These are phyloP conservation scores for Brachypteracias leptosomus DNA, from an alignment of 2,113 vertebrate species.

Conservation along the genomic window DNA sequence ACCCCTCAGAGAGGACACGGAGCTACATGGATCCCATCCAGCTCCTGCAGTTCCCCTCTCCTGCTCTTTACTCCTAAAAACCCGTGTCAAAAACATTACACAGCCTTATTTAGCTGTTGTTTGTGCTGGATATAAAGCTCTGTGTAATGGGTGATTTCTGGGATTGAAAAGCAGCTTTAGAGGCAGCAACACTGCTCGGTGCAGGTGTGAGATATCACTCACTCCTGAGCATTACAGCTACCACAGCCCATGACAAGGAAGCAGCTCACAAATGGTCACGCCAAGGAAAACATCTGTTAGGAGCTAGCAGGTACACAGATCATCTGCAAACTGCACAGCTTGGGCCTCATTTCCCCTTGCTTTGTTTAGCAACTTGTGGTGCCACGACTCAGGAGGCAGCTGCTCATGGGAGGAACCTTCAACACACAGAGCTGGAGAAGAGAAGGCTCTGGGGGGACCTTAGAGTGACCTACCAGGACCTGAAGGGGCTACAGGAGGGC, in stretches of 20 bases:
- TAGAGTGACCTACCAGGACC: too few species aligned
- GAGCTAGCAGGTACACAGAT: constrained; percentile 43
- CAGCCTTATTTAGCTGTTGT: neutral
- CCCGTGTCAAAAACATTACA: neutral
- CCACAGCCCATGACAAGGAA: constrained; percentile 33
- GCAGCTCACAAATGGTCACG: constrained; percentile 29
- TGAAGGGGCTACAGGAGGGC: too few species aligned
- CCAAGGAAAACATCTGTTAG: constrained; percentile 55
- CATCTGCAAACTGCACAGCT: constrained; percentile 48
- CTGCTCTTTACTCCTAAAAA: neutral
- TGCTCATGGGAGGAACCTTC: neutral
- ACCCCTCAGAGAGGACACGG: rapidly evolving
- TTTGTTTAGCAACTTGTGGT: neutral
- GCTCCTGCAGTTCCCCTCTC: neutral
- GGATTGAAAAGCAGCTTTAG: neutral
- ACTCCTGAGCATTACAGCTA: neutral
- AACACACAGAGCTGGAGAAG: rapidly evolving
- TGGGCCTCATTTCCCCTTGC: neutral
- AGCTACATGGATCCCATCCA: neutral
- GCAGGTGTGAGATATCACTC: constrained; percentile 50
- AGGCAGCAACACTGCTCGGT: neutral
- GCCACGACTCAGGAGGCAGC: neutral
- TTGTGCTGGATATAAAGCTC: neutral
- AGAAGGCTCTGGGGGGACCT: too few species aligned
- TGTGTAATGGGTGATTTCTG: neutral